Conservation (phyloP, 2,113 vertebrate species). For the Lophochroa leadbeateri region DNA sequence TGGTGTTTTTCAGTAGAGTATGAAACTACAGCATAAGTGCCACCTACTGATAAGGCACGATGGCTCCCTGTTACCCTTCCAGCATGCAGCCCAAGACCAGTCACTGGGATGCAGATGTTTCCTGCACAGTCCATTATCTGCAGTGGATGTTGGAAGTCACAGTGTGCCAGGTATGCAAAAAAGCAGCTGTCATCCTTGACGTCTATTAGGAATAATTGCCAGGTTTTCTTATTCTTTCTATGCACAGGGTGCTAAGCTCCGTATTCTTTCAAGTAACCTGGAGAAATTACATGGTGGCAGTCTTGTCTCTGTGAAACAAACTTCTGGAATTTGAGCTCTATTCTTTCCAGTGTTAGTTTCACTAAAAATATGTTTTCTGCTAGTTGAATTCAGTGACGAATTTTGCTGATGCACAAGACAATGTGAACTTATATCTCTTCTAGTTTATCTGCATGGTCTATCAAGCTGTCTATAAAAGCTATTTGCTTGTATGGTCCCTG, state of each 20-base stretch:
- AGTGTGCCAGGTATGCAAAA: not conserved
- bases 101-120: not conserved
- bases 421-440: not conserved
- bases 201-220: not conserved
- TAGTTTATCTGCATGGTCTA: not conserved
- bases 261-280: not conserved
- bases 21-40: not conserved
- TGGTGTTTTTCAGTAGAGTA: not conserved
- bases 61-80: not conserved
- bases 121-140: not conserved
- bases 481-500: not conserved
- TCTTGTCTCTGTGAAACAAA: not conserved
- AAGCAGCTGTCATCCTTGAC: not conserved
- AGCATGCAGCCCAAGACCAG: not conserved
- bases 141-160: not conserved
- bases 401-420: not conserved
- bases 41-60: not conserved
- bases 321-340: not conserved
- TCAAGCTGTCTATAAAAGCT: not conserved
- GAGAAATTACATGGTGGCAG: not conserved
- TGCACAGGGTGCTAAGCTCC: not conserved
- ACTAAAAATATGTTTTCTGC: not conserved
- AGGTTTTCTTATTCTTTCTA: not conserved
- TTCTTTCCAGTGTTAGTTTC: not conserved
- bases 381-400: not conserved